Evolutionary conservation across 2,888 invertebrate genomes (phyloP).

Genomic region (Epinotia demarniana): DNA sequence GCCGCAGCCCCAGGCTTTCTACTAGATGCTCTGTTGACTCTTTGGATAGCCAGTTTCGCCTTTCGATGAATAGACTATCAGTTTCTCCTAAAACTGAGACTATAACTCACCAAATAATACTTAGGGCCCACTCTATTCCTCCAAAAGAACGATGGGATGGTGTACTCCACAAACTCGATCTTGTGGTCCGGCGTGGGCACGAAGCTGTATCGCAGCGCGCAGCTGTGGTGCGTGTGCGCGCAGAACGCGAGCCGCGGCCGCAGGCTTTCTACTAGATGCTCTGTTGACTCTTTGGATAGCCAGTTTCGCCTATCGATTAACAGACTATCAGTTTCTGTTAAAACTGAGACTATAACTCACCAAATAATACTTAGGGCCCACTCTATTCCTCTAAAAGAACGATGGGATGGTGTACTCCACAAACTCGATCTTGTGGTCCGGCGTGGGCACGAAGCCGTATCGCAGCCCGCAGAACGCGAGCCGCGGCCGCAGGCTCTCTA

Average conservation of each 20-base stretch:
- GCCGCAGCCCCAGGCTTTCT: constrained; percentile 88
- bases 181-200: no score
- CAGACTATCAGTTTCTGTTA: no score
- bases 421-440: constrained; percentile 81
- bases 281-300: constrained; percentile 86
- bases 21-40: constrained; percentile 89
- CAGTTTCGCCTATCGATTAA: no score
- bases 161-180: constrained; percentile 79
- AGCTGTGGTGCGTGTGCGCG: constrained; percentile 98
- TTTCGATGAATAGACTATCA: no score
- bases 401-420: constrained; percentile 95
- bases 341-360: no score
- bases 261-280: constrained; percentile 85
- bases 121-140: constrained; percentile 64
- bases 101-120: constrained; percentile 53
- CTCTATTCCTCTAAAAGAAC: no score
- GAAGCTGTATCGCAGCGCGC: constrained; percentile 84
- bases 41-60: constrained; percentile 23
- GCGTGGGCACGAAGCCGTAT: constrained; percentile 77
- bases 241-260: constrained; percentile 92
- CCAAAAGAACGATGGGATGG: constrained; percentile 98
- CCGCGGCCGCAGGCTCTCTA: constrained; percentile 88
- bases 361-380: no score
- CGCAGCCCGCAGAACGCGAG: constrained; percentile 90
- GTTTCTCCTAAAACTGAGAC: neutral